These are phyloP conservation scores for Pinna nobilis DNA, from an alignment of 1,140 invertebrate species.

Conservation along the genomic window DNA sequence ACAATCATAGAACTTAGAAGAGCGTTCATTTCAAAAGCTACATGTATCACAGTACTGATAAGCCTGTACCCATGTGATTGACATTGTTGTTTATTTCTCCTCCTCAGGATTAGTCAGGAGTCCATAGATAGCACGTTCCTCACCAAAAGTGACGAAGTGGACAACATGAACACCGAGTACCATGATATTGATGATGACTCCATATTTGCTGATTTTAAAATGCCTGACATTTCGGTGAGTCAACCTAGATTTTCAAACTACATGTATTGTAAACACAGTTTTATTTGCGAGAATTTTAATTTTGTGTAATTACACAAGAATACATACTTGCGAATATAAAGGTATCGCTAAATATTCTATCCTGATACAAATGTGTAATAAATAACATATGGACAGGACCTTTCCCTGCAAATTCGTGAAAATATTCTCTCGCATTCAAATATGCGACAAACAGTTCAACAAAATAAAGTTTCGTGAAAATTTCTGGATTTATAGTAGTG, in stretches of 20 bases:
- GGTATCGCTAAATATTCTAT: not conserved
- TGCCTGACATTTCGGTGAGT: conserved; percentile 69
- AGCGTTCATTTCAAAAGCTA: too few relatives aligned
- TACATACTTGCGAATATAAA: not conserved
- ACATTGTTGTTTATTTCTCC: too few relatives aligned
- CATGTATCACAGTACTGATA: too few relatives aligned
- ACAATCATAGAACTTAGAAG: too few relatives aligned
- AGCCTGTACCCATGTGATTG: too few relatives aligned
- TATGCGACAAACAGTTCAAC: too few relatives aligned
- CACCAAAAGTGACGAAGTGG: conserved; percentile 39
- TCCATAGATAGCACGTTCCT: conserved; percentile 54
- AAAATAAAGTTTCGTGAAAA: too few relatives aligned
- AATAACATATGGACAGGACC: too few relatives aligned
- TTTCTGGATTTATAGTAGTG: too few relatives aligned
- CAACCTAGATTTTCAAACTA: not conserved
- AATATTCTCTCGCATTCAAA: too few relatives aligned
- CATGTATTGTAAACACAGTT: not conserved
- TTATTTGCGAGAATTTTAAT: not conserved
- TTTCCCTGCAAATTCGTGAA: too few relatives aligned
- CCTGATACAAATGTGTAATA: not conserved
- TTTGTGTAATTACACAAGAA: not conserved
- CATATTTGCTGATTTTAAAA: conserved; percentile 69
- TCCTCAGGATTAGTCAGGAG: conserved; percentile 59
- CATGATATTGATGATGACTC: conserved; percentile 68
- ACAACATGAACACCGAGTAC: conserved; percentile 43